Conservation (phyloP, 1,140 invertebrate species). For the Marisa cornuarietis region DNA sequence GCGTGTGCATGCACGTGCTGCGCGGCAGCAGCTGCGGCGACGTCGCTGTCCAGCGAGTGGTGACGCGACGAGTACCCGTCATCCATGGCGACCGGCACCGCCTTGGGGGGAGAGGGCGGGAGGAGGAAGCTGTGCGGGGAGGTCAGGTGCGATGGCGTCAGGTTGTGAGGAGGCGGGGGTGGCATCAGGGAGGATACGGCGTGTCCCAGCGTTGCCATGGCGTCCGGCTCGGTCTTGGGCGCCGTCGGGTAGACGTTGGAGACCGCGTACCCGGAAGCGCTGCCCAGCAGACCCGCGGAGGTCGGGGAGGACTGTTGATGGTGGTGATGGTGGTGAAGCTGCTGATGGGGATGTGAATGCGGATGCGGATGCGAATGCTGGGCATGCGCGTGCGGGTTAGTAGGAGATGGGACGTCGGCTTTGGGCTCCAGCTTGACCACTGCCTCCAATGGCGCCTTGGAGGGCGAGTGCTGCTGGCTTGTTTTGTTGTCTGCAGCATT, state of each 20-base stretch:
- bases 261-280: not conserved
- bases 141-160: slow-evolving; percentile 27
- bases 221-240: slow-evolving; percentile 10
- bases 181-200: slow-evolving; percentile 29
- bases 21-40: not conserved
- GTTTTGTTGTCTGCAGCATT: slow-evolving; percentile 17
- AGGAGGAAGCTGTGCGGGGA: slow-evolving; percentile 29
- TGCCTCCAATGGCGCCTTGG: not conserved
- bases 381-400: not conserved
- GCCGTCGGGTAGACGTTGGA: not conserved
- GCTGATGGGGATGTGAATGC: not conserved
- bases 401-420: not conserved
- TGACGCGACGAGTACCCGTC: slow-evolving; percentile 17
- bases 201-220: slow-evolving; percentile 23
- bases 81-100: slow-evolving; percentile 42
- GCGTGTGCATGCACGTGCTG: not conserved
- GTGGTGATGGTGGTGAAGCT: slow-evolving; percentile 1
- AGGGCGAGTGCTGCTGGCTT: slow-evolving; percentile 14
- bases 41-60: not conserved
- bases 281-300: not conserved
- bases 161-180: slow-evolving; percentile 24
- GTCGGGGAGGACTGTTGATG: not conserved
- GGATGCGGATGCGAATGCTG: not conserved
- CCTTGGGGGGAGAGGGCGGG: slow-evolving; percentile 45
- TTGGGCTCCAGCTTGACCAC: slow-evolving; percentile 18